A percentile compares a stretch with the other conserved stretches of the same genome.
These are phyloP conservation scores for Saguinus midas DNA, from an alignment of 2,113 vertebrate species.

Conservation along the genomic window DNA sequence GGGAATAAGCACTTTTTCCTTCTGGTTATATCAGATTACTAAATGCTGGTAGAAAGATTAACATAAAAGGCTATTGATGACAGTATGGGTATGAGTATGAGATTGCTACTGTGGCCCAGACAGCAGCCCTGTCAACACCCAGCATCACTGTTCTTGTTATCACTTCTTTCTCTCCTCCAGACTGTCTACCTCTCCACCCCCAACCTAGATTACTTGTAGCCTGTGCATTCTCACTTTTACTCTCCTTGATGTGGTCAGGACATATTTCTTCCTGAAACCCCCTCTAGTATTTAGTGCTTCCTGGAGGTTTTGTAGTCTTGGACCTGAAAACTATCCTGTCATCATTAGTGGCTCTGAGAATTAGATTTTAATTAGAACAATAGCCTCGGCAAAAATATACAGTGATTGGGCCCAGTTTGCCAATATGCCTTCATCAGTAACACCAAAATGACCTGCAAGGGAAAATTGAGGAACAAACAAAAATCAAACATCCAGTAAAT, in stretches of 20 bases:
- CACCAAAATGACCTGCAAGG: neutral
- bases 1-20: neutral
- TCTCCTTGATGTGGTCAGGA: neutral
- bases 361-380: slow-evolving; percentile 39
- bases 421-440: neutral
- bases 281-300: neutral
- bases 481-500: neutral
- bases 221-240: neutral
- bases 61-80: neutral
- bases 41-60: neutral
- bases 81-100: neutral
- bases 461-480: neutral
- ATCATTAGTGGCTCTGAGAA: neutral
- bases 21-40: neutral
- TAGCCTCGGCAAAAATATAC: neutral
- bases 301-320: neutral
- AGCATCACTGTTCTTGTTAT: neutral
- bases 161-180: neutral
- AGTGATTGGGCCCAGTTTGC: neutral
- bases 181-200: neutral
- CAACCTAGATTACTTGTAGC: neutral
- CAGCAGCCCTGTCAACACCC: neutral
- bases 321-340: neutral
- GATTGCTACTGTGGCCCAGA: neutral
- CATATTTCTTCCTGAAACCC: neutral